A percentile compares a stretch with the other conserved stretches of the same genome.
Conservation (phyloP, 2,797 vertebrate species). For the Bradypodion ventrale region DNA sequence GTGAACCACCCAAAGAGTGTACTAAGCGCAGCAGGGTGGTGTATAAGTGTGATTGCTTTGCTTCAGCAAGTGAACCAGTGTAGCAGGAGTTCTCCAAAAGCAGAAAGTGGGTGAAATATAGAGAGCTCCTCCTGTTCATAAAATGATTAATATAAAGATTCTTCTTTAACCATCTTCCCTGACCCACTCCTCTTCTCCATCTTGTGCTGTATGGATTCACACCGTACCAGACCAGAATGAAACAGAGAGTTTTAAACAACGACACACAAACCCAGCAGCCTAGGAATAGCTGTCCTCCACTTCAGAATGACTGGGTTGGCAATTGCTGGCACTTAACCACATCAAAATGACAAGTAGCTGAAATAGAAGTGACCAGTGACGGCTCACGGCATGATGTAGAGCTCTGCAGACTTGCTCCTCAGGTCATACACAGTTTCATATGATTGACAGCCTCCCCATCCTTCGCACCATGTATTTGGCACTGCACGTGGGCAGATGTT, state of each 20-base stretch:
- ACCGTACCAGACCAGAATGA: neutral
- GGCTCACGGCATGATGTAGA: neutral
- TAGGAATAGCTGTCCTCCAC: neutral
- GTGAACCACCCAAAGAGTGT: too few species aligned
- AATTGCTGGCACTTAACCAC: neutral
- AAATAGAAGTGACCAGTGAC: neutral
- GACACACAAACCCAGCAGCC: neutral
- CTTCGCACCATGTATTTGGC: neutral
- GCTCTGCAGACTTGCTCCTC: neutral
- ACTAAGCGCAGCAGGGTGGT: too few species aligned
- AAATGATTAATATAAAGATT: neutral
- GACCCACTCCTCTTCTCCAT: neutral
- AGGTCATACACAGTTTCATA: neutral
- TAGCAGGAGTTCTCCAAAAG: neutral
- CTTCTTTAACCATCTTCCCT: neutral
- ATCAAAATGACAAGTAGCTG: slow-evolving; percentile 8
- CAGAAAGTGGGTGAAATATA: neutral
- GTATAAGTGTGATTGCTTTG: too few species aligned
- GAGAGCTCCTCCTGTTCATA: neutral
- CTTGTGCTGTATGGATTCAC: neutral
- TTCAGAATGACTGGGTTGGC: neutral
- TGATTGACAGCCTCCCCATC: slow-evolving; percentile 10
- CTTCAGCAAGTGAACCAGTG: neutral
- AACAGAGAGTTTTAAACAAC: slow-evolving; percentile 11
- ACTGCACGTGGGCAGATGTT: slow-evolving; percentile 1